Conservation (phyloP, 2,797 vertebrate genomes). For the Agapornis canus region DNA sequence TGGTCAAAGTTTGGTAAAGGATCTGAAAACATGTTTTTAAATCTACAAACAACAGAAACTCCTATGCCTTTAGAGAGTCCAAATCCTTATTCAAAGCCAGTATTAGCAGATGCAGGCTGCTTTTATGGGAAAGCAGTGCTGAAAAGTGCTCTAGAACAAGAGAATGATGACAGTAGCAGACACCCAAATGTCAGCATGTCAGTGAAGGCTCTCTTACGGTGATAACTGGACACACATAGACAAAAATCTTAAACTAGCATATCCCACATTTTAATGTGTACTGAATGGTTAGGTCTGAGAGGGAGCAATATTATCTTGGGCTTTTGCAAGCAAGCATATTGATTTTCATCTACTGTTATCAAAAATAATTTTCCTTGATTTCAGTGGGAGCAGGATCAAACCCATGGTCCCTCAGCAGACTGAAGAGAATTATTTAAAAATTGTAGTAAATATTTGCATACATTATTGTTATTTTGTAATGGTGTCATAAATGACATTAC, state of each 20-base stretch:
- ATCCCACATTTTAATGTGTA: neutral
- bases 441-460: conserved; percentile 58
- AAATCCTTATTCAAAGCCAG: neutral
- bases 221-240: neutral
- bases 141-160: neutral
- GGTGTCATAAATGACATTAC: conserved; percentile 29
- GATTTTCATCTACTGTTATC: conserved; percentile 15
- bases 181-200: neutral
- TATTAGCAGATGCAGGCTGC: neutral
- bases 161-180: neutral
- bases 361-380: neutral
- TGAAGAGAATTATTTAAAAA: conserved; percentile 72
- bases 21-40: neutral
- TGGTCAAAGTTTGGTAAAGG: neutral
- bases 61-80: neutral
- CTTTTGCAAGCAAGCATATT: conserved; percentile 11
- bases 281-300: neutral
- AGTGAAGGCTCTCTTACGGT: neutral
- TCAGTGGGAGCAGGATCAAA: conserved; percentile 11
- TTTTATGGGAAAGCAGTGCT: neutral
- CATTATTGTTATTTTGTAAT: conserved; percentile 51
- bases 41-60: neutral
- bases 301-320: neutral
- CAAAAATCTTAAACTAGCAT: neutral
- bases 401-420: neutral